Conservation (phyloP, 2,888 invertebrate genomes). For the Pandemis heparana region DNA sequence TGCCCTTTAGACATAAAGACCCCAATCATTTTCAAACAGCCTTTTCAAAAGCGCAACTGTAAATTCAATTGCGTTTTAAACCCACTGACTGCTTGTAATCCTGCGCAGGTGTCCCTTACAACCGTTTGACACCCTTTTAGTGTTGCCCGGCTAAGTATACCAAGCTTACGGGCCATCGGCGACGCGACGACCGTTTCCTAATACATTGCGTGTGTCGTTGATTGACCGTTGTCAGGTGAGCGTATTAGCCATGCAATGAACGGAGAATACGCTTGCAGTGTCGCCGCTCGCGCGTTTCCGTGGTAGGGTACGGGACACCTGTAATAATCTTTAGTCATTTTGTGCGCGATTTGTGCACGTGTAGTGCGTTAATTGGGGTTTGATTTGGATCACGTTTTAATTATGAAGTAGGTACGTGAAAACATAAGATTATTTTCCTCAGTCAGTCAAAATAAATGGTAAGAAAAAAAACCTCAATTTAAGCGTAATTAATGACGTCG, state of each 20-base stretch:
- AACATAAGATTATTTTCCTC: no score
- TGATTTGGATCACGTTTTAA: background rate
- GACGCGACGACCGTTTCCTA: no score
- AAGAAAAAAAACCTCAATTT: no score
- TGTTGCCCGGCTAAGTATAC: background rate
- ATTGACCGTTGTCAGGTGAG: no score
- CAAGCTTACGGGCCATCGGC: no score
- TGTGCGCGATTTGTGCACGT: background rate
- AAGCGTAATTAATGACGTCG: no score
- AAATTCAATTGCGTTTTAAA: slow-evolving; percentile 47
- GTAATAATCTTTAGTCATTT: slow-evolving; percentile 14
- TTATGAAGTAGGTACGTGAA: background rate
- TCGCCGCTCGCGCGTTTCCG: no score
- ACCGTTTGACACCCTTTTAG: background rate
- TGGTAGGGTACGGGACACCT: background rate
- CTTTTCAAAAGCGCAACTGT: slow-evolving; percentile 52
- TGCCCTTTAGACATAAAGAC: no score
- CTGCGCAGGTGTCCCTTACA: slow-evolving; percentile 49
- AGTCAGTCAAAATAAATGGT: no score
- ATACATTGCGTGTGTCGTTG: no score
- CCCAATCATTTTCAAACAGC: background rate
- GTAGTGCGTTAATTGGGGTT: slow-evolving; percentile 1
- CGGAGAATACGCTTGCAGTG: no score
- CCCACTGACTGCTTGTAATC: slow-evolving; percentile 45
- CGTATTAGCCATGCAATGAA: no score